A percentile compares a stretch with the other conserved stretches of the same genome.
These are phyloP conservation scores for Melinaea menophilus DNA, from an alignment of 2,888 invertebrate species.

Conservation along the genomic window DNA sequence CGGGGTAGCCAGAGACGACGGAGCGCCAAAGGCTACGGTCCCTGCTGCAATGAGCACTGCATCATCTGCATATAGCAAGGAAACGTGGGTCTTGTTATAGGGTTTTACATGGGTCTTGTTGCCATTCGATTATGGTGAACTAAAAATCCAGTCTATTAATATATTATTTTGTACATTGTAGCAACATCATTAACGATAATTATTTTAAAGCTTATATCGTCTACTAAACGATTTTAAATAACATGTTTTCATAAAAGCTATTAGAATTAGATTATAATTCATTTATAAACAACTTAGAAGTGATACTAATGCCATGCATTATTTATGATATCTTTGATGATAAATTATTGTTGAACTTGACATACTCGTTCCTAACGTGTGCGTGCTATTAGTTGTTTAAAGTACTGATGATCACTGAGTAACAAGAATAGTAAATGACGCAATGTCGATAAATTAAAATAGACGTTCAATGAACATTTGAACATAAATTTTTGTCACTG, in stretches of 20 bases:
- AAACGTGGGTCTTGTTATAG: too few species aligned
- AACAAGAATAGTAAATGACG: neutral
- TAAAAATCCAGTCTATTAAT: too few species aligned
- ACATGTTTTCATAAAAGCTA: constrained; percentile 3
- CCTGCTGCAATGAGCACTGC: too few species aligned
- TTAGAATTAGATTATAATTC: constrained; percentile 2
- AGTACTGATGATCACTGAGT: neutral
- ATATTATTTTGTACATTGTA: neutral
- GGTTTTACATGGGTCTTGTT: too few species aligned
- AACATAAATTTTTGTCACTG: too few species aligned
- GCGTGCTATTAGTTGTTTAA: neutral
- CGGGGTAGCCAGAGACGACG: too few species aligned
- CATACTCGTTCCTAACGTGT: neutral
- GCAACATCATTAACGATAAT: neutral
- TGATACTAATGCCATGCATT: constrained; percentile 3
- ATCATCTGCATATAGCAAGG: too few species aligned
- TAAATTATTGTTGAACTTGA: constrained; percentile 6
- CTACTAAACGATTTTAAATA: constrained; percentile 1
- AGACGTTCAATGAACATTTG: neutral
- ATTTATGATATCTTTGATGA: constrained; percentile 4
- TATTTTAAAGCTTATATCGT: neutral
- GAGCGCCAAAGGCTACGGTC: too few species aligned
- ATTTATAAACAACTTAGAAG: neutral
- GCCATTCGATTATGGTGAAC: too few species aligned
- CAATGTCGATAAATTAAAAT: neutral